Evolutionary conservation across 2,888 invertebrate genomes (phyloP), one percentile per base, ranked within the genome.

Genomic region (Lithophane socia): DNA sequence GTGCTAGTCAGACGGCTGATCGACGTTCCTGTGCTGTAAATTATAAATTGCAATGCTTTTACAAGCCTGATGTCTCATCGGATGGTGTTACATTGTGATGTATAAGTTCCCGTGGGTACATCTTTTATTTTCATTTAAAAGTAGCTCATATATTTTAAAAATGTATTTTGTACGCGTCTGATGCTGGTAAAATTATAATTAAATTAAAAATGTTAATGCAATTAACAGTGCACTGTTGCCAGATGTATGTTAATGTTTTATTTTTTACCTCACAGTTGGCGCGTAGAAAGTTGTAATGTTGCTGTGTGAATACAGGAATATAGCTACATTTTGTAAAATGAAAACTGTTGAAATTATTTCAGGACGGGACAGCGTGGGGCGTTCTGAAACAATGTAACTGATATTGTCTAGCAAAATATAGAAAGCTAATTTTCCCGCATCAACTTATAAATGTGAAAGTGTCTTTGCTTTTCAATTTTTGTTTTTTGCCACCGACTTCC

Each of bases 201-300:
- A 74, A 86, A 90, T 87, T 88, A 74, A 83, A 86, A 86, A 87
- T 89, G 82, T 90, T 82, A 88, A 89, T 89, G 89, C 79, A 89
- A 89, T 89, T 89, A 89, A 76, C 73, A 75, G 64, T 68, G 75
- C 73, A 74, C 79, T 75, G 83, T 75, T 69, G 63, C 76, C 69
- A 80, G 79, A 78, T 77, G 69, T 64, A 60, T 73, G 79, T 73
- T 52, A 69, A 75, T 79, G 49, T 76, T 66, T 78, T 29, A 64
- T 69, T 71, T 76, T 84, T 37, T 71, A 29, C 37, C 73, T 52
- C 66, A 56, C 60, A 7, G 52, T 29, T 80, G 37, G 64, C 29
- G 5, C 60, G 61, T 29, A 44, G 56, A 49, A 60, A 58, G 37
- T 37, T 52, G 66, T 58, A 49, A 80, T 71, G 24, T 37, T 13